Base-by-base conservation (phyloP, 2,797 vertebrate species). In the Trachurus trachurus region DNA sequence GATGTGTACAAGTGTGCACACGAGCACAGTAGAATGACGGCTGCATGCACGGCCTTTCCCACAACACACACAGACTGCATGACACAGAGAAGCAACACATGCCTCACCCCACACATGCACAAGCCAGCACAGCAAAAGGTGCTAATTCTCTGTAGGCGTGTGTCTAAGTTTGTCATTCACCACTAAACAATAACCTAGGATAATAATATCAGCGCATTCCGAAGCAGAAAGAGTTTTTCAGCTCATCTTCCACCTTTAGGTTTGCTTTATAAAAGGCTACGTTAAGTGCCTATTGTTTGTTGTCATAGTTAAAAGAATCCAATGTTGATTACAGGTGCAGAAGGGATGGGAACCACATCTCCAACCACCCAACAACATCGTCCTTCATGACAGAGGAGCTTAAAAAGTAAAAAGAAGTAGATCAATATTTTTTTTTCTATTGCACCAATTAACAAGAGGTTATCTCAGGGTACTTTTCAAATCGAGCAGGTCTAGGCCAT, bases 21-120 rank as follows among this genome's bases (percentile, higher is more conserved):
- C 49, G 65, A 47, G 66, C 49, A 26, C 69, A 64, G 19, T 39
- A 1, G 22, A 68, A 71, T 56, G 57, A 60, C 59, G 7, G 47
- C 34, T 44, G 62, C 17, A 74, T 68, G 77, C 44, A 57, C 70
- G 72, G 72, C 82, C 66, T 76, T 93, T 91, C 90, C 89, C 90
- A 93, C 75, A 83, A 87, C 75, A 87, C 89, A 89, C 15, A 73
- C 54, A 86, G 19, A 58, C 42, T 12, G 59, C 50, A 69, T 73
- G 69, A 9, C 61, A 72, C 64, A 67, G 60, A 56, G 9, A 69
- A 37, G 61, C 56, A 73, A 70, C 57, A 66, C 60, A 70, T 6
- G 26, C 73, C 29, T 40, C 59, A 65, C 19, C 56, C 26, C 19
- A 67, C 26, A 53, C 16, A 54, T 61, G 16, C 31, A 63, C 19